Evolutionary conservation across 2,113 vertebrate species (phyloP).

Genomic region (Taxidea taxus): DNA sequence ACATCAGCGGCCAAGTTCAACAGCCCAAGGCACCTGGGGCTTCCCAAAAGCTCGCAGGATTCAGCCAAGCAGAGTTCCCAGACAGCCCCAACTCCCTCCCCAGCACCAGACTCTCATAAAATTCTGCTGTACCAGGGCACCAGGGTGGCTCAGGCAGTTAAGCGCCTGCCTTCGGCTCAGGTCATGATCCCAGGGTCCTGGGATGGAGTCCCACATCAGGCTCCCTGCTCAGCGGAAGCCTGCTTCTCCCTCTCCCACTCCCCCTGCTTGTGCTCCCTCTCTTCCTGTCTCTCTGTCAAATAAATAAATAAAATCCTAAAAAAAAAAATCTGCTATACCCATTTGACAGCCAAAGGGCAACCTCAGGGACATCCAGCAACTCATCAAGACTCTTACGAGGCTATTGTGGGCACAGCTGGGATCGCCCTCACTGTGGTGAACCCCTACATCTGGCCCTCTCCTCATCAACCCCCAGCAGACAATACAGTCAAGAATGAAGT

Average conservation of each 20-base stretch:
- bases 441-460: neutral
- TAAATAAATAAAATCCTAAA: no score
- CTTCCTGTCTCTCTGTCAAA: no score
- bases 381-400: no score
- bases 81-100: neutral
- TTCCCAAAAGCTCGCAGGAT: neutral
- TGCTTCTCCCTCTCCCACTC: no score
- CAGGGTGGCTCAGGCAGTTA: no score
- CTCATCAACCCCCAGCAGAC: fast-evolving
- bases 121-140: neutral
- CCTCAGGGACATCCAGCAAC: neutral
- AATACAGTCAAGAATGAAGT: neutral
- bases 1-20: neutral
- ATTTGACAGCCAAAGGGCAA: no score
- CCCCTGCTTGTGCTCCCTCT: no score
- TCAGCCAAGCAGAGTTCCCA: neutral
- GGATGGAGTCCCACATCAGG: no score
- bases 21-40: neutral
- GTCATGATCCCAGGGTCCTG: no score
- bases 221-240: no score
- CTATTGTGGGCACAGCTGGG: neutral
- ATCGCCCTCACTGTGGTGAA: neutral
- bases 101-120: neutral
- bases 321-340: neutral
- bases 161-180: no score